Percentiles rank a stretch among this genome's conserved stretches.
phyloP scores from a whole-genome alignment of 1,140 invertebrate species.

The Euglossa dilemma region DNA sequence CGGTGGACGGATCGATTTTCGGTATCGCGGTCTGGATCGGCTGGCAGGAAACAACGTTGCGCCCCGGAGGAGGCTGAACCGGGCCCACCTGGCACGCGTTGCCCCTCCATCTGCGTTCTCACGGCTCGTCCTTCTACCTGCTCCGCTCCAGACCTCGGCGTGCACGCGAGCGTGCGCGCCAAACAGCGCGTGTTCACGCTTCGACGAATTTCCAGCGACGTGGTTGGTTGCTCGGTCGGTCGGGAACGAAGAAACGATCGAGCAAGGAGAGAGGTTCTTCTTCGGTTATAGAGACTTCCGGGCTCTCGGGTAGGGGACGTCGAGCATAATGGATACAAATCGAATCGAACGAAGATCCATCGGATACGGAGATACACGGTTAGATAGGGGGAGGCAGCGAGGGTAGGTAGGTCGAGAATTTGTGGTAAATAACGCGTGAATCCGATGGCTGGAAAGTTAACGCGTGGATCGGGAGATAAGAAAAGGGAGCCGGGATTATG shows the following conservation, averaged over 20 bases:
- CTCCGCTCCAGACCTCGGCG: not conserved
- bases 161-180: constrained; percentile 4
- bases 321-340: constrained; percentile 54
- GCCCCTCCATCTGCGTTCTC: constrained; percentile 60
- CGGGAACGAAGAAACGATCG: constrained; percentile 14
- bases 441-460: constrained; percentile 9
- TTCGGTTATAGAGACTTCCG: not conserved
- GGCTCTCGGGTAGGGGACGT: not conserved
- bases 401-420: not conserved
- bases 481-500: not conserved
- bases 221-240: not conserved
- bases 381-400: not conserved
- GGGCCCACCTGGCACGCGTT: constrained; percentile 64
- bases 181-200: constrained; percentile 58
- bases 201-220: constrained; percentile 46
- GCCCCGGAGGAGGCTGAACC: constrained; percentile 12
- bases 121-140: constrained; percentile 52
- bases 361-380: constrained; percentile 41
- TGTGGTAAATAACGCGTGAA: constrained; percentile 44
- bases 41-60: constrained; percentile 37
- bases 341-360: constrained; percentile 42
- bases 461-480: constrained; percentile 19
- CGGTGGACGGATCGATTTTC: constrained; percentile 40
- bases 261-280: not conserved
- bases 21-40: constrained; percentile 60